Evolutionary conservation across 53 echinoderm and acorn worm genomes (phyloP).

Genomic region (Hippasteria phrygiana): DNA sequence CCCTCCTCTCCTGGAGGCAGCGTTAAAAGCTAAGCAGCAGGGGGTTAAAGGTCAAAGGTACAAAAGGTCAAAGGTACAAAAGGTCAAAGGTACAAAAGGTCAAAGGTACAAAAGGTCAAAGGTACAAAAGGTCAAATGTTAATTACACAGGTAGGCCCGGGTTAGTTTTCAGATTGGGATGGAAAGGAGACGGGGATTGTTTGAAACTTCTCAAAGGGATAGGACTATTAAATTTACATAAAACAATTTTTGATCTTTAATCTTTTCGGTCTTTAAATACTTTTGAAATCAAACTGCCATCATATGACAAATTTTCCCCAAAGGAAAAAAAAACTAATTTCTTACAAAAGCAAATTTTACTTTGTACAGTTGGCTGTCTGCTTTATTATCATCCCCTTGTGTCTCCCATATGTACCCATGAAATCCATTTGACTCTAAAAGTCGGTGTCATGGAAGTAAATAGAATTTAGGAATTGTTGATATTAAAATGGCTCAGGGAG

Average conservation of each 20-base stretch:
- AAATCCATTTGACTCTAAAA: too few relatives aligned
- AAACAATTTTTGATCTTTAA: background rate
- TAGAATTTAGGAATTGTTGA: too few relatives aligned
- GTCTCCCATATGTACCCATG: too few relatives aligned
- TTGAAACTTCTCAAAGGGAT: conserved; percentile 5
- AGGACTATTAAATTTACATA: too few relatives aligned
- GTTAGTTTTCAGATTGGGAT: conserved; percentile 19
- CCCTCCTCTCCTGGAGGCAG: conserved; percentile 59
- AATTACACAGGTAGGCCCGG: conserved; percentile 40
- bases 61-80: conserved; percentile 11
- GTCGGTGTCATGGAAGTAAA: too few relatives aligned
- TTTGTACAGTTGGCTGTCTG: too few relatives aligned
- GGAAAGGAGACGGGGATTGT: background rate
- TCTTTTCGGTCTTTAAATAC: background rate
- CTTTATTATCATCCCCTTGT: too few relatives aligned
- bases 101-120: conserved; percentile 59
- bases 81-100: conserved; percentile 62
- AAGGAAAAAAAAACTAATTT: too few relatives aligned
- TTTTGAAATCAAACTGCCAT: too few relatives aligned
- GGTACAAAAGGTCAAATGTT: conserved; percentile 43
- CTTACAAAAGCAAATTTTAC: too few relatives aligned
- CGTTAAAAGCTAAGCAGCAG: conserved; percentile 65
- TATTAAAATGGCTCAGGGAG: too few relatives aligned
- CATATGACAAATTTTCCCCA: too few relatives aligned
- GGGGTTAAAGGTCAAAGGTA: conserved; percentile 62